These are phyloP conservation scores for Lasioglossum vierecki DNA, from an alignment of 2,888 invertebrate genomes.

Conservation along the genomic window DNA sequence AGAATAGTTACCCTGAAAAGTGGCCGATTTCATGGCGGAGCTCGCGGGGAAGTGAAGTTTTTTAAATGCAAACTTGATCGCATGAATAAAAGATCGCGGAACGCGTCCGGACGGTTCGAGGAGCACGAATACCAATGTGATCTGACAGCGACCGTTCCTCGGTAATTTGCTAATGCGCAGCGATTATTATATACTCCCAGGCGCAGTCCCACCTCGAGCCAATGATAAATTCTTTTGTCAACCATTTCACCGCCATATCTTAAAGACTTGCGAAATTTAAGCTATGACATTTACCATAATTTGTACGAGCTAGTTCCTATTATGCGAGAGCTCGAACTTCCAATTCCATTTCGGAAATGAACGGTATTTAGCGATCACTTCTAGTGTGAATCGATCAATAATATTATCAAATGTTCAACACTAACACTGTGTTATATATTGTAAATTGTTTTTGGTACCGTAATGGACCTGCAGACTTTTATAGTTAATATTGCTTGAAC, in stretches of 20 bases:
- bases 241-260: neutral
- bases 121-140: conserved; percentile 38
- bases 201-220: neutral
- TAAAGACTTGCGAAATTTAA: neutral
- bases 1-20: conserved; percentile 32
- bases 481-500: neutral
- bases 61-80: conserved; percentile 65
- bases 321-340: neutral
- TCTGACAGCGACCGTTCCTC: conserved; percentile 20
- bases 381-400: too few species aligned
- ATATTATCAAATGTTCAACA: too few species aligned
- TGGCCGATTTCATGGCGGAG: conserved; percentile 39
- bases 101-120: conserved; percentile 16
- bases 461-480: neutral
- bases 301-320: neutral
- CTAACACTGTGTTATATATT: too few species aligned
- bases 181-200: conserved; percentile 26
- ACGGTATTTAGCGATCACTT: neutral
- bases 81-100: conserved; percentile 64
- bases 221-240: conserved; percentile 10
- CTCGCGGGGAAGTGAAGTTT: conserved; percentile 53
- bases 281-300: neutral
- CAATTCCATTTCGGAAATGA: neutral
- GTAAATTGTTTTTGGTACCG: too few species aligned
- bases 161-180: conserved; percentile 39